Evolutionary conservation across 2,888 invertebrate genomes (phyloP).

Genomic region (Drosophila austrosaltans): DNA sequence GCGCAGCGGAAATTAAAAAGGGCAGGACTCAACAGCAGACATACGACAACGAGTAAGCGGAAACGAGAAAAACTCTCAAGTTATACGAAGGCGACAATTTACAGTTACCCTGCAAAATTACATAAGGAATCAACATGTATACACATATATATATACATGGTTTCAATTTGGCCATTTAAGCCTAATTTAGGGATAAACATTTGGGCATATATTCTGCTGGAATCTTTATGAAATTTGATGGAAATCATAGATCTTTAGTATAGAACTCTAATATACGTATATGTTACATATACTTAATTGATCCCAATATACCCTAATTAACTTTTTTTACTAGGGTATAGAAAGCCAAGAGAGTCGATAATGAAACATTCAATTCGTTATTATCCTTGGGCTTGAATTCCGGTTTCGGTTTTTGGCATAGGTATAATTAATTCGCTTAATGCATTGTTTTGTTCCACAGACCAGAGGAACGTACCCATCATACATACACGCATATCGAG

Average conservation of each 20-base stretch:
- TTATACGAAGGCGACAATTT: no score
- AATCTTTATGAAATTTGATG: no score
- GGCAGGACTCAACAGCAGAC: slow-evolving; percentile 18
- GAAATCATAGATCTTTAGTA: no score
- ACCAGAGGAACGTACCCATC: slow-evolving; percentile 7
- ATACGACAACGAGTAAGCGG: slow-evolving; percentile 2
- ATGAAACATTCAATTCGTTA: slow-evolving; percentile 44
- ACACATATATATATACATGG: no score
- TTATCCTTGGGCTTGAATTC: slow-evolving; percentile 20
- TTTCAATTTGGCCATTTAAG: no score
- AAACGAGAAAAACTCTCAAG: background rate
- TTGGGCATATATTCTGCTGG: no score
- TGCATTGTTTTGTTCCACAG: slow-evolving; percentile 19
- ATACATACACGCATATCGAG: background rate
- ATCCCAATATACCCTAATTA: background rate
- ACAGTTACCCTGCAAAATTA: no score
- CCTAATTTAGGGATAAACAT: no score
- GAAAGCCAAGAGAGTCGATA: slow-evolving; percentile 17
- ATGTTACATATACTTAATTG: background rate
- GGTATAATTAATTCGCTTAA: slow-evolving; percentile 46
- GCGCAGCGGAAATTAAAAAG: slow-evolving; percentile 52
- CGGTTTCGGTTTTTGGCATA: slow-evolving; percentile 2
- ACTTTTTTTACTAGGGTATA: background rate
- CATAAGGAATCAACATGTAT: no score
- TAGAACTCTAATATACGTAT: no score